These are phyloP conservation scores for Aplodontia rufa DNA, from an alignment of 2,113 vertebrate genomes.

Conservation along the genomic window DNA sequence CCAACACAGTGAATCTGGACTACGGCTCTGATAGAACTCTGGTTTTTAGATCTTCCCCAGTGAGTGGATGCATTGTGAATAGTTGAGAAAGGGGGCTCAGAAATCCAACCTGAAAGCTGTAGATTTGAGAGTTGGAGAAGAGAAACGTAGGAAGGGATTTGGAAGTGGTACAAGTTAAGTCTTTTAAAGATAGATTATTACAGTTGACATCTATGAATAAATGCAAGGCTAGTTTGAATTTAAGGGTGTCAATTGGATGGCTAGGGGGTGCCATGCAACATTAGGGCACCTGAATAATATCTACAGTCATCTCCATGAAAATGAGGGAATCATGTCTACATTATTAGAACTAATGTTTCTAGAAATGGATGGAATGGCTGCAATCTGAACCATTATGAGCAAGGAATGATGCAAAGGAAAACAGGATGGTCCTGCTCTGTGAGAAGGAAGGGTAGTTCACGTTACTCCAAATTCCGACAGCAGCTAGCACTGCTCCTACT, in stretches of 20 bases:
- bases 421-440: not conserved
- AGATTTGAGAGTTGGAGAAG: not conserved
- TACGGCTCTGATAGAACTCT: not conserved
- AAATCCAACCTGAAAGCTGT: not conserved
- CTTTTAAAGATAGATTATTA: not conserved
- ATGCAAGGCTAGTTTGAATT: not conserved
- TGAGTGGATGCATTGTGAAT: rapidly evolving
- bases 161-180: not conserved
- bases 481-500: not conserved
- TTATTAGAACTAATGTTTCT: not conserved
- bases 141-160: not conserved
- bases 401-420: not conserved
- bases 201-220: not conserved
- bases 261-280: too few species aligned
- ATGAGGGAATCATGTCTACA: not conserved
- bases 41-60: not conserved
- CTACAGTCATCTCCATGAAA: not conserved
- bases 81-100: not conserved
- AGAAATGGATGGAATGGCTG: not conserved
- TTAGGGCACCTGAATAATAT: not conserved
- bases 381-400: not conserved
- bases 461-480: not conserved
- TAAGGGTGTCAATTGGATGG: rapidly evolving
- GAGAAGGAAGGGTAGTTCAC: not conserved
- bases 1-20: not conserved